Base-by-base conservation (phyloP, 2,113 vertebrate species). In the Mus spicilegus region DNA sequence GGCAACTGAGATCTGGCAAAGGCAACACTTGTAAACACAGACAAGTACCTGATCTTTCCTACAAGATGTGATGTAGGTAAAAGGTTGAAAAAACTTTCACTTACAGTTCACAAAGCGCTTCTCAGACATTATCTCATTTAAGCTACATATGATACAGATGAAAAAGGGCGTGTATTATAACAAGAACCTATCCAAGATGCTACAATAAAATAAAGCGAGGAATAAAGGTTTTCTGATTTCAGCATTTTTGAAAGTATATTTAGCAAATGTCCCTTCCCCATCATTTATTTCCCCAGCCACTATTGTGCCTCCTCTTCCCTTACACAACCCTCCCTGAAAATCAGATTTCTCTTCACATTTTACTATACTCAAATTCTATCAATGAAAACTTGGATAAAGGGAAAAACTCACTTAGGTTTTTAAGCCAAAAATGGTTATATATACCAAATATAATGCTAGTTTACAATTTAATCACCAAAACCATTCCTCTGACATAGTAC, bases 331-430 rank as follows among this genome's bases (percentile, higher is more conserved):
- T 39, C 36, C 36, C 7, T 22, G 3, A 73, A 39, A 39, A 73
- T 33, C 36, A 73, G 51, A 10, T 73, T 84, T 69, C 51, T 93
- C 39, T 89, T 26, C 73, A 36, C 39, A 88, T 26, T 92, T 42
- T 85, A 80, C 33, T 73, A 75, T n/a, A 81, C 16, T 33, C 91
- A 90, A 13, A 87, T 95, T 69, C 4, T 69, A 69, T 33, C 65
- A 33, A 12, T 67, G 65, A 67, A 67, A 30, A 67, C 61, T 16
- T 81, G 30, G 19, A 87, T 82, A 77, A 93, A 93, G 49, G 77
- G 87, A 95, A 91, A 91, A 30, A 78, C 90, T 72, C 70, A 90
- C 69, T 76, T 75, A 19, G 39, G 39, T 12, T 67, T 67, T 67
- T 30, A 67, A 12, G 30, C 70, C 16, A 72, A 72, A n/a, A 26